Conservation (phyloP, 1,140 invertebrate species). For the Drosophila saltans region DNA sequence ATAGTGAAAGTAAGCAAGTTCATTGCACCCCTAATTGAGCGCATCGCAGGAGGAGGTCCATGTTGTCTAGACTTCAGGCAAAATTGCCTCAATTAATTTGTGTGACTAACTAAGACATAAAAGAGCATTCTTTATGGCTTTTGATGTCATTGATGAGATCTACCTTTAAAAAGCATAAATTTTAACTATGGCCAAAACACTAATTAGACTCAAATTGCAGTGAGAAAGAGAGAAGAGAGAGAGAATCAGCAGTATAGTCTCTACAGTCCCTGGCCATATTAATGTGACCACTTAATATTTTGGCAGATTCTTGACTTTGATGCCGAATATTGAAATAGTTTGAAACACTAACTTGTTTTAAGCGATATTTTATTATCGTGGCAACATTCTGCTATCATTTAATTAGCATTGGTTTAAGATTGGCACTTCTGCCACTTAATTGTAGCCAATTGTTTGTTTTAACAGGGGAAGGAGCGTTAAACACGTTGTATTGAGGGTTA, state of each 20-base stretch:
- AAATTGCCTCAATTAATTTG: constrained; percentile 53
- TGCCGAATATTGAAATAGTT: too few relatives aligned
- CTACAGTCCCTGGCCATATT: too few relatives aligned
- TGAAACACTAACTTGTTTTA: too few relatives aligned
- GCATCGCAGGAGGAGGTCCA: background rate
- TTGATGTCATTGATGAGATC: constrained; percentile 1
- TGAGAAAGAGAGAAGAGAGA: background rate
- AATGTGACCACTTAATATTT: too few relatives aligned
- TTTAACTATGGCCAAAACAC: background rate
- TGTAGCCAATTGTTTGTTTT: too few relatives aligned
- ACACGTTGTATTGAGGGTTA: too few relatives aligned
- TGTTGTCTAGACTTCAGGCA: constrained; percentile 50
- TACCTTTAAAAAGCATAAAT: constrained; percentile 8
- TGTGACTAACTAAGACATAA: constrained; percentile 11
- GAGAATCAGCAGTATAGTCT: background rate
- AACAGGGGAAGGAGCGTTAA: too few relatives aligned
- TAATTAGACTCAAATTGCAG: constrained; percentile 5
- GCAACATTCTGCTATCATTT: too few relatives aligned
- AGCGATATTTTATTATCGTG: too few relatives aligned
- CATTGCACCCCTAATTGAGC: constrained; percentile 20
- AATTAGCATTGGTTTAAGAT: too few relatives aligned
- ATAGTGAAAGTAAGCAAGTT: constrained; percentile 18
- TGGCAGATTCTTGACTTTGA: too few relatives aligned
- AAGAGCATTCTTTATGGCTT: constrained; percentile 7
- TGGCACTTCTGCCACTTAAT: too few relatives aligned